phyloP scores from a whole-genome alignment of 2,113 vertebrate genomes.

The Hiodon alosoides region DNA sequence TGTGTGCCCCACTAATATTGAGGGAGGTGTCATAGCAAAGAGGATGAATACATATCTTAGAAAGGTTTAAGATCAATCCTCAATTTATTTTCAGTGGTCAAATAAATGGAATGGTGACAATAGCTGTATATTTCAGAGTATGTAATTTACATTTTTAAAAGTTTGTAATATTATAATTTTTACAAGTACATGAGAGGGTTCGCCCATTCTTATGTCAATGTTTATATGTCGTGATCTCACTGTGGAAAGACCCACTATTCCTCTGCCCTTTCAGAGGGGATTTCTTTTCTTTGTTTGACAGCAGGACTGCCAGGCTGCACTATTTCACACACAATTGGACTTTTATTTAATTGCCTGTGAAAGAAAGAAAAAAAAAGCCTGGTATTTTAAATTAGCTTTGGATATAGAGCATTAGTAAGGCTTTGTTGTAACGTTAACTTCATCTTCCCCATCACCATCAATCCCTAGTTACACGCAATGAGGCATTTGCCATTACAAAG shows the following conservation, averaged over 20 bases:
- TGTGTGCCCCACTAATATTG: too few relatives aligned
- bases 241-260: conserved; percentile 4
- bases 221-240: not conserved
- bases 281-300: conserved; percentile 25
- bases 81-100: too few relatives aligned
- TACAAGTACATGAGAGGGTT: too few relatives aligned
- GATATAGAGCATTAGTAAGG: conserved; percentile 49
- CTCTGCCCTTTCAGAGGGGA: not conserved
- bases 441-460: conserved; percentile 53
- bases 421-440: conserved; percentile 55
- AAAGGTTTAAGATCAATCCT: too few relatives aligned
- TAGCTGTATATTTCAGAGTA: too few relatives aligned
- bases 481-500: conserved; percentile 57
- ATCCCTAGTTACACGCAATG: conserved; percentile 52
- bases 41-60: too few relatives aligned
- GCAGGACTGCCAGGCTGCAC: conserved; percentile 33
- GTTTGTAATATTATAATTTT: too few relatives aligned
- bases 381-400: conserved; percentile 54
- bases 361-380: conserved; percentile 40
- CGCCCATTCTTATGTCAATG: too few relatives aligned
- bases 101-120: too few relatives aligned
- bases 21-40: too few relatives aligned
- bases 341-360: conserved; percentile 56
- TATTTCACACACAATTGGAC: conserved; percentile 55
- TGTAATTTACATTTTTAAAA: too few relatives aligned